These are phyloP conservation scores for Oscheius sp. DNA, from an alignment of 2,888 invertebrate species.

Conservation along the genomic window DNA sequence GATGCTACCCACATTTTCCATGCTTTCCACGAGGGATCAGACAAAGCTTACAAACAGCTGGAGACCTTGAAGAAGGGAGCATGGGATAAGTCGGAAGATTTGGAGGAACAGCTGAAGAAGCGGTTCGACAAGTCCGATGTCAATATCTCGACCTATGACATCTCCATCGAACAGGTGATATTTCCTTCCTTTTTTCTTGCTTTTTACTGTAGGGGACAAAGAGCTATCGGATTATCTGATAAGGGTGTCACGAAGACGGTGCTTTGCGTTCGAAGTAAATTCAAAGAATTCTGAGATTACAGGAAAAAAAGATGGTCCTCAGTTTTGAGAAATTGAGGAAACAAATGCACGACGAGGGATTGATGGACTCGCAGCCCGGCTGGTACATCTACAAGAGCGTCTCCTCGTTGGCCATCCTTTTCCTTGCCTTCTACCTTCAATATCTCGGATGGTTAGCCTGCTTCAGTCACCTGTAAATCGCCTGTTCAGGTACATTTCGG, in stretches of 20 bases:
- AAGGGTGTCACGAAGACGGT: conserved; percentile 19
- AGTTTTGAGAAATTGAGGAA: conserved; percentile 67
- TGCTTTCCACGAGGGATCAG: conserved; percentile 70
- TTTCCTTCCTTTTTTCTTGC: conserved; percentile 16
- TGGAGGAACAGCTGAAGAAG: conserved; percentile 51
- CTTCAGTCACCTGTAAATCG: not conserved
- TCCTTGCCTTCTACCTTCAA: conserved; percentile 64
- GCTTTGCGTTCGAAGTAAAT: not conserved
- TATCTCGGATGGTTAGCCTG: conserved; percentile 57
- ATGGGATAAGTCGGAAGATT: conserved; percentile 40
- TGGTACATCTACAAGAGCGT: conserved; percentile 62
- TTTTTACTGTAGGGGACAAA: conserved; percentile 20
- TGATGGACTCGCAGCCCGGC: conserved; percentile 58
- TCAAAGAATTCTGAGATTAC: conserved; percentile 18
- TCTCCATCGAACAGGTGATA: conserved; percentile 62
- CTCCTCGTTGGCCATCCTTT: conserved; percentile 55
- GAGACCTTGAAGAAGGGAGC: conserved; percentile 46
- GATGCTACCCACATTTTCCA: conserved; percentile 72
- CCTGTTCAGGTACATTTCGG: conserved; percentile 55
- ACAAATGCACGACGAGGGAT: conserved; percentile 60
- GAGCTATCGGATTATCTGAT: conserved; percentile 10
- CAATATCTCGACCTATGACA: conserved; percentile 66
- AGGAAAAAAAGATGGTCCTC: conserved; percentile 69
- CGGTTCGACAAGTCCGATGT: conserved; percentile 55
- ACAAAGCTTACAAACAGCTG: conserved; percentile 68